Base-by-base conservation (phyloP, 1,140 invertebrate genomes). In the Lepidostoma basale region DNA sequence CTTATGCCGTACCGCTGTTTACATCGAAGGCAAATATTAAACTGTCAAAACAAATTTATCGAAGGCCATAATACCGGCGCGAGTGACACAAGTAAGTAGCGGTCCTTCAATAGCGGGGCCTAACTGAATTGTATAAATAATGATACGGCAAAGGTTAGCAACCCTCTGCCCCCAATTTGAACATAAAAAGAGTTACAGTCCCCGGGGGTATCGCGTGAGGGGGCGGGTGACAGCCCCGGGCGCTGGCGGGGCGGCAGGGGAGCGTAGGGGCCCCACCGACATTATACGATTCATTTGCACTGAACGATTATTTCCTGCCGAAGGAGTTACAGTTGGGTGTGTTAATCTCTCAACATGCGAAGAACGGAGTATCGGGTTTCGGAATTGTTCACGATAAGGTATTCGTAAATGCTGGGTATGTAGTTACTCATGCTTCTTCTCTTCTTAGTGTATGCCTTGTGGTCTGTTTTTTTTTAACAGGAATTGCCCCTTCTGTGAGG, bases 51-150 rank as follows among this genome's bases (percentile, higher is more conserved):
- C 70, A 68, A 72, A 72, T 72, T 72, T 69, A 67, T 52, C 14
- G 47, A 59, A 65, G 30, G 45, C 62, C 14, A 28, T 60, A 68
- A 68, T 68, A 65, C 54, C 39, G 49, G 49, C 42, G 39, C 18
- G 23, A 47, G 20, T 49, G 42, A 45, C 59, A 54, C 67, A 66
- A 66, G 58, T 64, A 67, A 66, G 30, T 59, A 59, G 39, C 58
- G 52, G 63, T 60, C 44, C 58, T 22, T 47, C 60, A 30, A 56
- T 49, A 28, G 47, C 40, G 44, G 44, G 60, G 49, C 47, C 66
- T 72, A 72, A 72, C 65, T 68, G 70, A 72, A 72, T 72, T 73
- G 67, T 69, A 69, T 69, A 69, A 73, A 73, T 73, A 73, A 73
- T 73, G 72, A 73, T 67, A 70, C 52, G 58, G 71, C 58, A 66